Percentiles rank a stretch among this genome's conserved stretches.
Conservation (phyloP, 1,140 invertebrate species). For the Acromyrmex charruanus region DNA sequence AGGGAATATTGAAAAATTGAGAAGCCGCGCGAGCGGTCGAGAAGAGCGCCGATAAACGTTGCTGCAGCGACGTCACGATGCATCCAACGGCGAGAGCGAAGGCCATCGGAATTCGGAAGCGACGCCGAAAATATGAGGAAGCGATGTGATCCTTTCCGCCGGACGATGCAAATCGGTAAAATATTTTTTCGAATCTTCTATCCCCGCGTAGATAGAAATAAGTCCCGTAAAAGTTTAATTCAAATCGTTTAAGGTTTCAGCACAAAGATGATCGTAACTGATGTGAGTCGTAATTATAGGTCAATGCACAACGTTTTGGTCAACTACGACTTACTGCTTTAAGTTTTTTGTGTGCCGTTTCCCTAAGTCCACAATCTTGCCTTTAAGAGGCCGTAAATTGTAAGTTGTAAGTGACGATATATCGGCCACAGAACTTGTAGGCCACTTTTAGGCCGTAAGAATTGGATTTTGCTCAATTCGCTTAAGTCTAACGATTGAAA, state of each 20-base stretch:
- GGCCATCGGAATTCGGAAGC: conserved; percentile 13
- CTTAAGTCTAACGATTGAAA: too few relatives aligned
- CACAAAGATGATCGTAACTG: too few relatives aligned
- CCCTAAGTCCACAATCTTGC: too few relatives aligned
- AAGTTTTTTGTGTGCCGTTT: too few relatives aligned
- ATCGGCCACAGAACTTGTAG: too few relatives aligned
- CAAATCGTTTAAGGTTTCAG: not conserved
- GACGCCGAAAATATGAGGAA: not conserved
- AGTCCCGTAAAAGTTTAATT: not conserved
- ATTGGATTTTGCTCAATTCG: too few relatives aligned
- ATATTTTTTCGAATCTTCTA: not conserved
- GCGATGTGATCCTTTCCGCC: conserved; percentile 8
- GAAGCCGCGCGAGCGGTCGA: conserved; percentile 60
- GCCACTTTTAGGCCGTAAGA: too few relatives aligned
- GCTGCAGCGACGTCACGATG: conserved; percentile 24
- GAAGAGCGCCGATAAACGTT: conserved; percentile 37
- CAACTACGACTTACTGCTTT: too few relatives aligned
- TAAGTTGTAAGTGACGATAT: too few relatives aligned
- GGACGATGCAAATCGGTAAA: not conserved
- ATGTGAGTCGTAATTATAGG: too few relatives aligned
- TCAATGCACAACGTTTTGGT: too few relatives aligned
- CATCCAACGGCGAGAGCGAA: not conserved
- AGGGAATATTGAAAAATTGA: conserved; percentile 82
- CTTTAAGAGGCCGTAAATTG: too few relatives aligned
- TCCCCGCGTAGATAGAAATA: not conserved